A percentile compares a stretch with the other conserved stretches of the same genome.
phyloP scores from a whole-genome alignment of 1,140 invertebrate genomes.

The Polyergus mexicanus region DNA sequence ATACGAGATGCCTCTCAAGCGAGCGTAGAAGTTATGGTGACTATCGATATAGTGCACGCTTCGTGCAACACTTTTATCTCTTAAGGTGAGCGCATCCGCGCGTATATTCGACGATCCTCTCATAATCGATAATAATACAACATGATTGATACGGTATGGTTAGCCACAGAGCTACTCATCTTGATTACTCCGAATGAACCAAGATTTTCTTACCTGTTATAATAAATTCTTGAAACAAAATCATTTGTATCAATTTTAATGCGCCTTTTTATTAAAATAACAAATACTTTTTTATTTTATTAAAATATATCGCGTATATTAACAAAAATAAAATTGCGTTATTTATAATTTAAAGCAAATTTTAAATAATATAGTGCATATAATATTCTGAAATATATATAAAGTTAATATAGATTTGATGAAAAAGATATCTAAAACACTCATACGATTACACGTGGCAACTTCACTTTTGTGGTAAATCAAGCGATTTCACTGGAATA shows the following conservation, averaged over 20 bases:
- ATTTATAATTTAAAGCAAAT: conserved; percentile 6
- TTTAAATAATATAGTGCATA: neutral
- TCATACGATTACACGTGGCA: neutral
- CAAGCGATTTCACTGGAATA: conserved; percentile 20
- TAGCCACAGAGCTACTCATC: conserved; percentile 3
- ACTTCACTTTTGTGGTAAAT: neutral
- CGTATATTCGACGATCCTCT: neutral
- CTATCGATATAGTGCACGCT: conserved; percentile 69
- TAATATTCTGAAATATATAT: neutral
- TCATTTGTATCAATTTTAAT: neutral
- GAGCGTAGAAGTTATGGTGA: conserved; percentile 73
- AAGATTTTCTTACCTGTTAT: neutral
- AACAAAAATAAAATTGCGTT: neutral
- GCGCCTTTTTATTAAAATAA: neutral
- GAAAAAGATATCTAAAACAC: neutral
- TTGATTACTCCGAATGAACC: conserved; percentile 18
- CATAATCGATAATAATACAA: conserved; percentile 25
- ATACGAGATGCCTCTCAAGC: conserved; percentile 76
- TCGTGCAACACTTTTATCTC: conserved; percentile 65
- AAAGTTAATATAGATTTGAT: neutral
- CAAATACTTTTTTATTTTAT: neutral
- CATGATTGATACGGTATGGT: conserved; percentile 10
- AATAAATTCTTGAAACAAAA: conserved; percentile 16
- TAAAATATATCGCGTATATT: neutral
- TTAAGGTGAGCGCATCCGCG: conserved; percentile 32